phyloP scores from a whole-genome alignment of 2,797 vertebrate genomes.

The Acrossocheilus wenchowensis region DNA sequence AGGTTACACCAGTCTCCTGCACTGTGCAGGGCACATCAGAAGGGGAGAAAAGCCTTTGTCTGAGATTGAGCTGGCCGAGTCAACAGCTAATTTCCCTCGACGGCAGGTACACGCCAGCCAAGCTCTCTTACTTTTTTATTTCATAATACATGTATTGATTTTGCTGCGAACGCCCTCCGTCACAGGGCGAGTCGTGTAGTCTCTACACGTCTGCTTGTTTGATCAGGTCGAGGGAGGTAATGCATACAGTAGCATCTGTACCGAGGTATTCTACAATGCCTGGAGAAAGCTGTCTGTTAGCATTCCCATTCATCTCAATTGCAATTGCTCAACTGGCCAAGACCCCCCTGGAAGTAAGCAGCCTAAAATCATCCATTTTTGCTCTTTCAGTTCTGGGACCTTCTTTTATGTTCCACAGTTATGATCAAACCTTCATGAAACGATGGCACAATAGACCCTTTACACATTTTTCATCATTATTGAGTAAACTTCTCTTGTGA shows the following conservation, averaged over 20 bases:
- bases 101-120: slow-evolving; percentile 77
- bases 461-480: not conserved
- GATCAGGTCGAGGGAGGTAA: slow-evolving; percentile 67
- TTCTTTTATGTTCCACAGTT: not conserved
- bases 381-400: not conserved
- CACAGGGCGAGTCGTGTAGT: slow-evolving; percentile 74
- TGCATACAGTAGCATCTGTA: slow-evolving; percentile 22
- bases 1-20: slow-evolving; percentile 70
- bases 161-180: slow-evolving; percentile 76
- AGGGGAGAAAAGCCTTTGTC: slow-evolving; percentile 75
- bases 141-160: slow-evolving; percentile 85
- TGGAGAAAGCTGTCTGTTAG: not conserved
- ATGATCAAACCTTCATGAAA: not conserved
- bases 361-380: not conserved
- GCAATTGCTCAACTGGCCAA: not conserved
- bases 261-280: slow-evolving; percentile 4
- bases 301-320: not conserved
- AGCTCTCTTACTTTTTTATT: slow-evolving; percentile 72
- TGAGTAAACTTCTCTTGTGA: not conserved
- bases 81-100: slow-evolving; percentile 85
- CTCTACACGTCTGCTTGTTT: slow-evolving; percentile 77
- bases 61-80: slow-evolving; percentile 77
- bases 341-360: not conserved
- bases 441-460: not conserved
- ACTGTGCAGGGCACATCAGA: slow-evolving; percentile 82